These are phyloP conservation scores for Thalassophryne amazonica DNA, from an alignment of 2,797 vertebrate species.

Conservation along the genomic window DNA sequence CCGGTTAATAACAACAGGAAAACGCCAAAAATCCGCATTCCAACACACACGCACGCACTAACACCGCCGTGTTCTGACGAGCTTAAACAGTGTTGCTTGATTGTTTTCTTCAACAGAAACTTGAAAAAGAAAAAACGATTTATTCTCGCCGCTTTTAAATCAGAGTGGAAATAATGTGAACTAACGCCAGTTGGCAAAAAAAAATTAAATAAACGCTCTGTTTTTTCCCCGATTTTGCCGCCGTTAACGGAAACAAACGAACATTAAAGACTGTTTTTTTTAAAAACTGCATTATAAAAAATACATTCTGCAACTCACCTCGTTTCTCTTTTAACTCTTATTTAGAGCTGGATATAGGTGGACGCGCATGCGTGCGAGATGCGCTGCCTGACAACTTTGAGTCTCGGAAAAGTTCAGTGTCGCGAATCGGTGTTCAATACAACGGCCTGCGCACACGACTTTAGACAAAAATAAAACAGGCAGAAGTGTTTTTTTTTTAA, in stretches of 20 bases:
- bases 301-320: slow-evolving; percentile 88
- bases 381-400: slow-evolving; percentile 83
- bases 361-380: slow-evolving; percentile 80
- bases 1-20: slow-evolving; percentile 59
- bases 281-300: too few relatives aligned
- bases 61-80: slow-evolving; percentile 37
- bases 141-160: slow-evolving; percentile 74
- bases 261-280: slow-evolving; percentile 51
- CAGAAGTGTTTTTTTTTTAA: too few relatives aligned
- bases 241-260: slow-evolving; percentile 40
- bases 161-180: slow-evolving; percentile 57
- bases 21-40: slow-evolving; percentile 38
- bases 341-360: slow-evolving; percentile 78
- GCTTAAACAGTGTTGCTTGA: slow-evolving; percentile 68
- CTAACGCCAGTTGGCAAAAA: slow-evolving; percentile 32
- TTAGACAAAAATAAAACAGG: too few relatives aligned
- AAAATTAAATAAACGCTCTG: too few relatives aligned
- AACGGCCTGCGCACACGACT: slow-evolving; percentile 16
- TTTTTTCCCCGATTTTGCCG: slow-evolving; percentile 20
- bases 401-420: slow-evolving; percentile 79
- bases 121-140: slow-evolving; percentile 76
- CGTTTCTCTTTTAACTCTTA: slow-evolving; percentile 88
- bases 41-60: slow-evolving; percentile 8
- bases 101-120: slow-evolving; percentile 84
- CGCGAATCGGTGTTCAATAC: slow-evolving; percentile 55